Conservation (phyloP, 2,797 vertebrate species). For the Phrynocephalus vlangalii region DNA sequence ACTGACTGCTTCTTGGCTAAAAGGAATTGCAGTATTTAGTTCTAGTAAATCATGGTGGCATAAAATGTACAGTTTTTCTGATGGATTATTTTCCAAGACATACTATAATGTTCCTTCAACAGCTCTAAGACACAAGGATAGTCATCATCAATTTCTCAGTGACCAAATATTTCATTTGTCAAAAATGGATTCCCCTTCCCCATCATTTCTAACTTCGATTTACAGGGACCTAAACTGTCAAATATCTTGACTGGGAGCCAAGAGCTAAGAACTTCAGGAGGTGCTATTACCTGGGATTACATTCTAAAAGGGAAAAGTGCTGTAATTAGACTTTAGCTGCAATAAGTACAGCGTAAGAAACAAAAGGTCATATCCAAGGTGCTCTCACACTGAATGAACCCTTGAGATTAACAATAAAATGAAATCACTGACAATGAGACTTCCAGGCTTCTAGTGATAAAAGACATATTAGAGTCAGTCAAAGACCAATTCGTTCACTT, state of each 20-base stretch:
- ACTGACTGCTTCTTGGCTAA: too few relatives aligned
- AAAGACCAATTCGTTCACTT: slow-evolving; percentile 14
- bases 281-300: slow-evolving; percentile 38
- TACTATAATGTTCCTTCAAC: not conserved
- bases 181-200: slow-evolving; percentile 22
- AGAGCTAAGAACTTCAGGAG: slow-evolving; percentile 48
- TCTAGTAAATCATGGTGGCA: not conserved
- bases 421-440: slow-evolving; percentile 8
- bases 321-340: slow-evolving; percentile 51
- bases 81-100: not conserved
- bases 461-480: slow-evolving; percentile 21
- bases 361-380: slow-evolving; percentile 55
- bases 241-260: slow-evolving; percentile 49
- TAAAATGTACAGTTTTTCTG: not conserved
- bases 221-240: slow-evolving; percentile 45
- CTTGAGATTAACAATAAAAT: slow-evolving; percentile 35
- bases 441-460: slow-evolving; percentile 40
- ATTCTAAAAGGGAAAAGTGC: slow-evolving; percentile 45
- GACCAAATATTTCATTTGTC: slow-evolving; percentile 50
- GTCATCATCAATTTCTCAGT: slow-evolving; percentile 46
- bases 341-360: slow-evolving; percentile 51
- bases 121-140: slow-evolving; percentile 26
- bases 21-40: too few relatives aligned
- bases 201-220: slow-evolving; percentile 30
- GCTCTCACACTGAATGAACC: slow-evolving; percentile 38